These are phyloP conservation scores for Drosophila heteroneura DNA, from an alignment of 2,888 invertebrate species.

Conservation along the genomic window DNA sequence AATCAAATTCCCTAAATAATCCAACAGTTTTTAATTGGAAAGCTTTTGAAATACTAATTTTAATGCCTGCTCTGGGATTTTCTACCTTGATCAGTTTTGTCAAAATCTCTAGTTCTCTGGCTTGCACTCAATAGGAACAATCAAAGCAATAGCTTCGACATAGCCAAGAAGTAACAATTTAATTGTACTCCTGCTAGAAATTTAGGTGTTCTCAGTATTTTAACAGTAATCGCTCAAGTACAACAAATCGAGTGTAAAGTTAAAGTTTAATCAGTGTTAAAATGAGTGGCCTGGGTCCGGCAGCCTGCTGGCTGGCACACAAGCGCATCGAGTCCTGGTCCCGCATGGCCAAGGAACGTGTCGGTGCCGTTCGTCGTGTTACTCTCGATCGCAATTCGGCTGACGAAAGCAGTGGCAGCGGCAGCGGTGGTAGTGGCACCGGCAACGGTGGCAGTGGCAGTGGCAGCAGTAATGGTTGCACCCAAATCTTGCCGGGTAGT, in stretches of 20 bases:
- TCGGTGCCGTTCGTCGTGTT: constrained; percentile 85
- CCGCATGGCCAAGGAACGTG: constrained; percentile 89
- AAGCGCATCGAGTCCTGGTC: constrained; percentile 92
- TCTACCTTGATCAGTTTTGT: background rate
- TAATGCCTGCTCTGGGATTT: background rate
- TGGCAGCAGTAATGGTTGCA: constrained; percentile 54
- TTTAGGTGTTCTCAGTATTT: background rate
- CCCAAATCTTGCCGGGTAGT: constrained; percentile 47
- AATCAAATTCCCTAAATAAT: background rate
- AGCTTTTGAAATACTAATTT: background rate
- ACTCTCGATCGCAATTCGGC: constrained; percentile 84
- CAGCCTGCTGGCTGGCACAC: constrained; percentile 92
- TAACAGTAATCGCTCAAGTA: background rate
- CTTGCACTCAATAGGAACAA: background rate
- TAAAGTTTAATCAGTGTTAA: constrained; percentile 21
- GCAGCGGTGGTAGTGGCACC: background rate
- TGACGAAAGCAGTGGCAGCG: constrained; percentile 71
- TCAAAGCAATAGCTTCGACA: constrained; percentile 6
- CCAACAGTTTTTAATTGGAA: background rate
- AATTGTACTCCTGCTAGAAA: too few relatives aligned
- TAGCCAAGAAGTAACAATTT: background rate
- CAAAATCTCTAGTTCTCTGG: background rate
- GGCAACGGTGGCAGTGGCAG: constrained; percentile 37
- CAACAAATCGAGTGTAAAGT: background rate
- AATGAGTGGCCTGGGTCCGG: constrained; percentile 90